Evolutionary conservation across 2,888 invertebrate species (phyloP), one percentile per base, ranked within the genome.

Genomic region (Cecidostiba fungosa): DNA sequence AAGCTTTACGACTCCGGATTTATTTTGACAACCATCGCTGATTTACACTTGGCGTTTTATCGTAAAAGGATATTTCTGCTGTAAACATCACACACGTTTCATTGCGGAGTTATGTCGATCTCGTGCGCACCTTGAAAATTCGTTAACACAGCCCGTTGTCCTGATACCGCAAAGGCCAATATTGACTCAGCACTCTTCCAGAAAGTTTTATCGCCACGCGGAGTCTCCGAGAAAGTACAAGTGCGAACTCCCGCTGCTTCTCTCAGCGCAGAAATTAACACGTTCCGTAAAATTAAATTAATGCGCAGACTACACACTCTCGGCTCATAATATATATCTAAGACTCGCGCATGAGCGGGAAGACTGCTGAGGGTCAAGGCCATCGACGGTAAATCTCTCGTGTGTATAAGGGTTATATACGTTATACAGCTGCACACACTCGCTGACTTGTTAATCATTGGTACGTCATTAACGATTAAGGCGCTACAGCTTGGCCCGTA

Each of bases 141-240:
- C 43, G 43, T 43, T 43, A 43, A 43, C 43, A 43, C 12, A 12
- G 43, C 12, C 43, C 12, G 12, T 43, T 54, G n/a, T 54, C 6
- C n/a, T 16, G 19, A n/a, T n/a, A n/a, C 54, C 12, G 10, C 23
- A 3, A n/a, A 62, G 23, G 23, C 14, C n/a, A 74, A 74, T 47
- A 47, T 74, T 50, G 16, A 16, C 50, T 19, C 16, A 29, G 29
- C 50, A 8, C 19, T 19, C 16, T 43, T 4, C 23, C 23, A 26
- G 66, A 66, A 29, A 80, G 23, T 32, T 47, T 80, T 66, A 66
- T 77, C 39, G 26, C 73, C 50, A 3, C 70, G 54, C 50, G 19
- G 50, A 70, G 32, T 32, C 19, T 23, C 39, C 82, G 70, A 70
- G 77, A 82, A 82, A 82, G 82, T 77, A 77, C 77, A 82, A 82